phyloP scores from a whole-genome alignment of 2,888 invertebrate species.

The Himalopsyche japonica region DNA sequence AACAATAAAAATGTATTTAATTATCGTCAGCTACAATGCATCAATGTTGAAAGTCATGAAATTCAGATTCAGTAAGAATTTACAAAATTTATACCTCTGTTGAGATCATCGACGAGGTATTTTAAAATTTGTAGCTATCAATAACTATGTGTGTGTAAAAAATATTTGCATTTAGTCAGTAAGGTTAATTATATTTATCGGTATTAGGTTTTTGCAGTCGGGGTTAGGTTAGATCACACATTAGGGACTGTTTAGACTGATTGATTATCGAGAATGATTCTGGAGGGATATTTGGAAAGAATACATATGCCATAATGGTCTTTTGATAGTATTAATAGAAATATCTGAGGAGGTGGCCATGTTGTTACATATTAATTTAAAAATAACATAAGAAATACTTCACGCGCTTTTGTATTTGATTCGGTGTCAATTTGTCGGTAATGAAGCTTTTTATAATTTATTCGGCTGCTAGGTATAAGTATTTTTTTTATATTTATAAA shows the following conservation, averaged over 20 bases:
- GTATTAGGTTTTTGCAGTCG: conserved; percentile 8
- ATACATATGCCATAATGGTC: conserved; percentile 17
- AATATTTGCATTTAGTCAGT: background rate
- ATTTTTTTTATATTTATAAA: conserved; percentile 8
- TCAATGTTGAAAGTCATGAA: background rate
- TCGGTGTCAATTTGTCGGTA: conserved; percentile 33
- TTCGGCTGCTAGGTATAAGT: conserved; percentile 26
- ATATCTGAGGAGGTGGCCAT: conserved; percentile 22
- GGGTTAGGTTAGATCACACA: conserved; percentile 19
- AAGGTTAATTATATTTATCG: background rate
- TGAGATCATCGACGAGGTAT: background rate
- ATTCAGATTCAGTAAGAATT: background rate
- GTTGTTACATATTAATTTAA: conserved; percentile 31
- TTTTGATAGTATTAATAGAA: conserved; percentile 17
- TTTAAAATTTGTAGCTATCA: background rate
- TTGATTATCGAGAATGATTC: conserved; percentile 29
- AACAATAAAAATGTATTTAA: background rate
- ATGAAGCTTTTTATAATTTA: conserved; percentile 24
- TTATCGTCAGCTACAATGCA: background rate
- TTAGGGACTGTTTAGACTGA: conserved; percentile 38
- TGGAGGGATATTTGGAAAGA: background rate
- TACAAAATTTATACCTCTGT: background rate
- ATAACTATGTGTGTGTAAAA: conserved; percentile 14
- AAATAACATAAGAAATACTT: background rate
- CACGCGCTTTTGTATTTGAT: conserved; percentile 35